Base-by-base conservation (phyloP, 2,797 vertebrate genomes). In the Lophius americanus region DNA sequence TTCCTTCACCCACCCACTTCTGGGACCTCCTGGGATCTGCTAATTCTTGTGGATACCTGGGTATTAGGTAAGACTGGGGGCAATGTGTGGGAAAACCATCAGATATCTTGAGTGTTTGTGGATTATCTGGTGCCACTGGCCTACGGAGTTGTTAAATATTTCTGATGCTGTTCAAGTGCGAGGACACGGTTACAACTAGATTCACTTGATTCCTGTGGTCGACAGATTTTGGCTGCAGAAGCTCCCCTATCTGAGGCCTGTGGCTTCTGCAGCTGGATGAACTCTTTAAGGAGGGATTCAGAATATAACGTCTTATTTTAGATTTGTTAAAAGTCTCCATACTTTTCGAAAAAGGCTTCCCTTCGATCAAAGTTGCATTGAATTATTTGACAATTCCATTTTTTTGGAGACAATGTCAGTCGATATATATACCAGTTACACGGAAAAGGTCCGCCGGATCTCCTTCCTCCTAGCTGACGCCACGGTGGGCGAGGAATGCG, bases 1-100 rank as follows among this genome's bases (percentile, higher is more conserved):
- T 66, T 84, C 59, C 67, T 72, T 58, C 52, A 76, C 42, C 48
- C 68, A 53, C 32, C 41, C 46, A 47, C 46, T 47, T 67, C 60
- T 70, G 68, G 61, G 70, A 82, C 75, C 52, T 67, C 65, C 44
- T 68, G 65, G 80, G 71, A 85, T 64, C 60, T 83, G 72, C 48
- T 64, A 70, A 73, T 79, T 68, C 41, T 66, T 51, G 73, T 60
- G 64, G 84, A 89, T 70, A 81, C 64, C 71, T 68, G 52, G 33
- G 65, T 82, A 64, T 85, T 70, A 83, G 90, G 91, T 92, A 90
- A 85, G 39, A 61, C 39, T 37, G 13, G 32, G 53, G 67, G 64
- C 42, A 32, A 13, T 41, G 58, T 68, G 76, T 54, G 57, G 43
- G 5, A 39, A 58, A 39, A 61, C 48, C 44, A 38, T 23, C 56